These are phyloP conservation scores for Phrynocephalus versicolor DNA, from an alignment of 2,113 vertebrate genomes.

Conservation along the genomic window DNA sequence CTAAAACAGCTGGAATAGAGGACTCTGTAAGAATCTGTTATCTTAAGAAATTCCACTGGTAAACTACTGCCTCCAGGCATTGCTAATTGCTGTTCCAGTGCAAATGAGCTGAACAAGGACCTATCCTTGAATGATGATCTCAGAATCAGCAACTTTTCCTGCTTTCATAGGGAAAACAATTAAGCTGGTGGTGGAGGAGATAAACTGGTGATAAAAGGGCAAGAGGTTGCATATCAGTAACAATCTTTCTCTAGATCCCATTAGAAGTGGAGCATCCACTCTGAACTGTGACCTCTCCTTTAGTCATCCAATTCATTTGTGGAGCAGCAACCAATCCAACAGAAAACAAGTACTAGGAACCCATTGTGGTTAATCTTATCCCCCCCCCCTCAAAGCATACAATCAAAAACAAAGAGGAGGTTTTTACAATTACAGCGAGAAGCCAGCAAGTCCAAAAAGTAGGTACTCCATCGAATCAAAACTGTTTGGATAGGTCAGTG, in stretches of 20 bases:
- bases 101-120: conserved; percentile 48
- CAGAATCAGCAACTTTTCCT: conserved; percentile 56
- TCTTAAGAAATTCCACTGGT: conserved; percentile 53
- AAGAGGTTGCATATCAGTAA: conserved; percentile 21
- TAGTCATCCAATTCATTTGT: conserved; percentile 8
- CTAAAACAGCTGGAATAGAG: conserved; percentile 36
- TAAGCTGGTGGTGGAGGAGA: conserved; percentile 34
- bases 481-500: no score
- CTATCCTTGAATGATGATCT: conserved; percentile 54
- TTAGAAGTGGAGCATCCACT: conserved; percentile 5
- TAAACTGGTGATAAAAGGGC: conserved; percentile 35
- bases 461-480: no score
- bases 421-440: no score
- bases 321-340: not conserved
- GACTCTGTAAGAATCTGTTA: conserved; percentile 40
- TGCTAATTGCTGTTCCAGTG: conserved; percentile 57
- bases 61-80: conserved; percentile 55
- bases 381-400: not conserved
- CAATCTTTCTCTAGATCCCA: not conserved
- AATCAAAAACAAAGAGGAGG: no score
- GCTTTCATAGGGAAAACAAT: conserved; percentile 39
- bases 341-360: not conserved
- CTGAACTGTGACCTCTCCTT: conserved; percentile 1
- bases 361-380: not conserved
- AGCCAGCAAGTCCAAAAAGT: no score